phyloP scores from a whole-genome alignment of 2,888 invertebrate species.

The Dryobota labecula region DNA sequence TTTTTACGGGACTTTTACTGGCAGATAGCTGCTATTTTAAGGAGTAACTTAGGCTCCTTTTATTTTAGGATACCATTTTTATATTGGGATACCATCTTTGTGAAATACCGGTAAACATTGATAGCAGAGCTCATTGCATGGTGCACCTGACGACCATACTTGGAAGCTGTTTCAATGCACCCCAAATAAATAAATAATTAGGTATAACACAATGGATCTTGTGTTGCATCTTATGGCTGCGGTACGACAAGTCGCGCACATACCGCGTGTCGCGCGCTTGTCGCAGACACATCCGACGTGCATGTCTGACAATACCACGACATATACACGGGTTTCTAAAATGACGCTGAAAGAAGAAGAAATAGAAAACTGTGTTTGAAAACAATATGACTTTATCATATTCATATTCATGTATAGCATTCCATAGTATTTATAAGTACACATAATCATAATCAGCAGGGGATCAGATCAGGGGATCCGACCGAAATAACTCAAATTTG shows the following conservation, averaged over 20 bases:
- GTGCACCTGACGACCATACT: background rate
- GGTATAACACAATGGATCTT: slow-evolving; percentile 22
- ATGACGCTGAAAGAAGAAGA: slow-evolving; percentile 40
- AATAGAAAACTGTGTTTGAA: background rate
- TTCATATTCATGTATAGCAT: background rate
- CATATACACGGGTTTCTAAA: slow-evolving; percentile 42
- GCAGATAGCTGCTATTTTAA: too few species aligned
- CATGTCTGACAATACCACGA: slow-evolving; percentile 64
- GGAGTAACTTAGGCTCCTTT: too few species aligned
- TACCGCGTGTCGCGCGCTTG: slow-evolving; percentile 61
- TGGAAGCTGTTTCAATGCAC: background rate
- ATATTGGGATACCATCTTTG: background rate
- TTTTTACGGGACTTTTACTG: too few species aligned
- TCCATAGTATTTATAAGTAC: background rate
- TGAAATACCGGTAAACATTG: background rate
- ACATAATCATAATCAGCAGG: too few species aligned
- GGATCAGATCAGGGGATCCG: too few species aligned
- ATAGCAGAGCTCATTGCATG: background rate
- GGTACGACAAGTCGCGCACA: slow-evolving; percentile 48
- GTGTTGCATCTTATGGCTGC: slow-evolving; percentile 6
- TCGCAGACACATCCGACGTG: slow-evolving; percentile 60
- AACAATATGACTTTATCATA: too few species aligned
- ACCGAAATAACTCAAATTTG: too few species aligned
- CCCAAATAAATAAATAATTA: slow-evolving; percentile 17
- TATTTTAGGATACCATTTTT: too few species aligned